Evolutionary conservation across 1,140 invertebrate species (phyloP).

Genomic region (Polypedilum pembai): DNA sequence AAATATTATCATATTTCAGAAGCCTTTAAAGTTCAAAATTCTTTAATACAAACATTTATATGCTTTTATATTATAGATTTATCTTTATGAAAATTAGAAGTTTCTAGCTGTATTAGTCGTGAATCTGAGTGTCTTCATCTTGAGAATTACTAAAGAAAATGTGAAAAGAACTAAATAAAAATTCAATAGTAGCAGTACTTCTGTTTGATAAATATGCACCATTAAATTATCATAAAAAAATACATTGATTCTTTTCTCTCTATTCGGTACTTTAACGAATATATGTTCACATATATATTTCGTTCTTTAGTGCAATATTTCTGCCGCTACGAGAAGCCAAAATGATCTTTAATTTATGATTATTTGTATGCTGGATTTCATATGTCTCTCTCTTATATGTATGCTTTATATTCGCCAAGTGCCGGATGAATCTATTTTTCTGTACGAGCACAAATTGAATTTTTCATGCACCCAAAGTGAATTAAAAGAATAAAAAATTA

Average conservation of each 20-base stretch:
- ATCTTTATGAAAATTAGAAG: no score
- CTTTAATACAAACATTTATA: no score
- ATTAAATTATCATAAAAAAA: conserved; percentile 15
- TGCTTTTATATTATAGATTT: no score
- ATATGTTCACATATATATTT: not conserved
- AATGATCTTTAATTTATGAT: conserved; percentile 19
- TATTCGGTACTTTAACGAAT: not conserved
- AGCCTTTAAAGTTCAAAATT: no score
- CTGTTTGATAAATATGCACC: conserved; percentile 3
- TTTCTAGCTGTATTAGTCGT: no score
- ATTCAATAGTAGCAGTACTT: not conserved
- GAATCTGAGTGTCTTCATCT: no score
- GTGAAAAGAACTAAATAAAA: no score
- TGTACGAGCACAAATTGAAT: not conserved
- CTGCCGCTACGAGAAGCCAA: not conserved
- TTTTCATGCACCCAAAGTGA: conserved; percentile 12
- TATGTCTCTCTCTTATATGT: not conserved
- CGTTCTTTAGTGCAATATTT: not conserved
- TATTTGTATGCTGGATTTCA: conserved; percentile 13
- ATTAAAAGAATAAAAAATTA: conserved; percentile 20
- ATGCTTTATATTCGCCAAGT: no score
- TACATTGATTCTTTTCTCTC: not conserved
- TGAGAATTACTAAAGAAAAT: no score
- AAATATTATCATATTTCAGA: no score
- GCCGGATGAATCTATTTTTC: no score